Evolutionary conservation across 2,113 vertebrate species (phyloP).

Genomic region (Corythornis madagascariensis): DNA sequence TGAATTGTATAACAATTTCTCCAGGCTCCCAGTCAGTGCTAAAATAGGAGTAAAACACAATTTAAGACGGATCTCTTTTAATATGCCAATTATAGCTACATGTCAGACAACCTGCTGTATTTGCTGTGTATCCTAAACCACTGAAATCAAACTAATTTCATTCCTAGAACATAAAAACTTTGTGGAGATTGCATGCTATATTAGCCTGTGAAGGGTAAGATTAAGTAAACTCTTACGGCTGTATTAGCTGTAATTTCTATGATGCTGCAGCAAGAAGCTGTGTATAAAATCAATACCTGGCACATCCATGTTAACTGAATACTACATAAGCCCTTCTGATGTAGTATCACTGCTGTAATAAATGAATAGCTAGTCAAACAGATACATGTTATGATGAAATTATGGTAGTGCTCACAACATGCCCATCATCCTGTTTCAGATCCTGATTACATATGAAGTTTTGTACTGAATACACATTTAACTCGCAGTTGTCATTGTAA

Average conservation of each 20-base stretch:
- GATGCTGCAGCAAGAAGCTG: neutral
- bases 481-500: neutral
- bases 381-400: neutral
- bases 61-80: neutral
- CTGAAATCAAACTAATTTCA: neutral
- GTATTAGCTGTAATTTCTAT: neutral
- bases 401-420: neutral
- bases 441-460: neutral
- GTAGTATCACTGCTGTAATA: neutral
- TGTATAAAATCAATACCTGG: neutral
- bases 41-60: neutral
- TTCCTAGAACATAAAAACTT: neutral
- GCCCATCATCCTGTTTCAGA: neutral
- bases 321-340: neutral
- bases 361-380: neutral
- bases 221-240: neutral
- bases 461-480: neutral
- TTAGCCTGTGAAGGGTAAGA: neutral
- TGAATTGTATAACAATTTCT: neutral
- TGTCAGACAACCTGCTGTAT: accelerated
- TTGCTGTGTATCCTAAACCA: neutral
- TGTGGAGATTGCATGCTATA: neutral
- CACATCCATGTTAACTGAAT: neutral
- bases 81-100: neutral
- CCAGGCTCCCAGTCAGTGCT: neutral